A percentile compares a stretch with the other conserved stretches of the same genome.
Evolutionary conservation across 2,797 vertebrate species (phyloP).

Genomic region (Protosalanx chinensis): DNA sequence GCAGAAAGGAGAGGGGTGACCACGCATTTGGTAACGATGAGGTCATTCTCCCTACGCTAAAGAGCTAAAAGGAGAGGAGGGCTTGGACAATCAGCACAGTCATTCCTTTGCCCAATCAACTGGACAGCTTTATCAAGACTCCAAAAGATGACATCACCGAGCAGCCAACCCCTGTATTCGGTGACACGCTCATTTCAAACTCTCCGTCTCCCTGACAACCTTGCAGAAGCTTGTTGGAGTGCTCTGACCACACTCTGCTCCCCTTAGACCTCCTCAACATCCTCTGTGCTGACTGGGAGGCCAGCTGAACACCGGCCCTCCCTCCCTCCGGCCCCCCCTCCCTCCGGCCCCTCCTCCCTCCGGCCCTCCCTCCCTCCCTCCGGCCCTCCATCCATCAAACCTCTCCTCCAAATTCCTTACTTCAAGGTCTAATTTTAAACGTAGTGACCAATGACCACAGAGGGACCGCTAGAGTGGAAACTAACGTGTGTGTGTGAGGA

Average conservation of each 20-base stretch:
- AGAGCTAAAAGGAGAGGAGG: not conserved
- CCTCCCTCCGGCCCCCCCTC: not conserved
- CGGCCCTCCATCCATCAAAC: not conserved
- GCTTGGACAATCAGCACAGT: not conserved
- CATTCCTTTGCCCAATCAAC: not conserved
- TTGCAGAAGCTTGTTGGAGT: not conserved
- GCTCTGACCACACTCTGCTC: not conserved
- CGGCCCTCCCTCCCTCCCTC: not conserved
- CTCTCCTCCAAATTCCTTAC: not conserved
- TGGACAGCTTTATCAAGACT: not conserved
- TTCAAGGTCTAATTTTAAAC: not conserved
- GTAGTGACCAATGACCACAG: not conserved
- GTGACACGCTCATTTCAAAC: not conserved
- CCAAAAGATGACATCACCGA: not conserved
- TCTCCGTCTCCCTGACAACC: not conserved
- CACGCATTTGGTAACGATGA: slow-evolving; percentile 4
- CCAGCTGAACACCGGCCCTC: not conserved
- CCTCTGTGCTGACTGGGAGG: not conserved
- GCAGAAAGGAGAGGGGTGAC: not conserved
- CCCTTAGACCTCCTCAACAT: not conserved
- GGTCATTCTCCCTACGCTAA: not conserved
- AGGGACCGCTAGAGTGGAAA: slow-evolving; percentile 3
- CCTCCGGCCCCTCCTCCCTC: not conserved
- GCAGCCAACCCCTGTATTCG: not conserved
- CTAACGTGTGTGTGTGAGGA: not conserved